Evolutionary conservation across 2,113 vertebrate genomes (phyloP), one percentile per base, ranked within the genome.

Genomic region (Osmerus mordax): DNA sequence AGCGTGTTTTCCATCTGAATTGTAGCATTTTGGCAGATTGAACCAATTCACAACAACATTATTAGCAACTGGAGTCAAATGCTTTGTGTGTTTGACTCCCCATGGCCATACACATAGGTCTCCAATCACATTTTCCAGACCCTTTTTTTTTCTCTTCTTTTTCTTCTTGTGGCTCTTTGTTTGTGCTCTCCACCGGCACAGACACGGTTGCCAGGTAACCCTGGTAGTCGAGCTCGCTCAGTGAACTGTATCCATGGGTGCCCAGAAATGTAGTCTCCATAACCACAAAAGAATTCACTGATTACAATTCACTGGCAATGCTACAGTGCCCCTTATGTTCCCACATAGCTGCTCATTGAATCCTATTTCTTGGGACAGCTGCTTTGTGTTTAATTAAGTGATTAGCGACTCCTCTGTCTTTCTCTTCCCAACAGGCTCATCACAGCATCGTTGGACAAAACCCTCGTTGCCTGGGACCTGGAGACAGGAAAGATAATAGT

Each of bases 401-500:
- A 47, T 47, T 47, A 12, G 41, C 7, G 41, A 47, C 23, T 7
- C 0, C 4, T 66, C 41, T 64, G 15, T 54, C 16, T 78, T 28
- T 63, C 64, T 72, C 28, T 66, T 53, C 55, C 70, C 79, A 78
- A 76, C 83, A 94, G 94, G 81, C 52, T 93, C 15, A 29, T 92
- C 1, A 91, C 93, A 3, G 91, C 88, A 0, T 93, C 91, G 12
- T 93, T 91, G 74, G 93, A 93, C 71, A 92, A 92, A 77, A 88
- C 86, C 11, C 36, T 93, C 77, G 91, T 81, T 71, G 67, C 75
- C 9, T 93, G 93, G 91, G 93, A 93, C 78, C 65, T 92, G 12
- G 90, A 93, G 89, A 95, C 90, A 0, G 93, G 93, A 70, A 81
- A 90, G 78, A 78, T 85, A 32, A 84, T 94, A 83, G 91, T 93